Evolutionary conservation across 1,140 invertebrate species (phyloP), one percentile per base, ranked within the genome.

Genomic region (Eurosta solidaginis): DNA sequence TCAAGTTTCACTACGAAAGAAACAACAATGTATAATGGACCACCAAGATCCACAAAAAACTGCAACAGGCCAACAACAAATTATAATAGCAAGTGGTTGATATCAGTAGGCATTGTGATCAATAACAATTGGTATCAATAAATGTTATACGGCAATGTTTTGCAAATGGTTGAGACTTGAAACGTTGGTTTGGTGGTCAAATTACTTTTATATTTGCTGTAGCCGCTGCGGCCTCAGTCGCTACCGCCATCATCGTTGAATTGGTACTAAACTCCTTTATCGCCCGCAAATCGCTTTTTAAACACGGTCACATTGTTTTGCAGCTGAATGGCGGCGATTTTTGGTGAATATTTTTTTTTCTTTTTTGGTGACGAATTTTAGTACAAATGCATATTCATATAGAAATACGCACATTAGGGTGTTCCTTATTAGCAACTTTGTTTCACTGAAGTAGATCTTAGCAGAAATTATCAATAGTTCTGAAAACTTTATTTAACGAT

Each of bases 241-340:
- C n/a, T n/a, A n/a, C n/a, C n/a, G n/a, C n/a, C n/a, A n/a, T n/a
- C n/a, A n/a, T n/a, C n/a, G n/a, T n/a, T n/a, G n/a, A n/a, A n/a
- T n/a, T 27, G 36, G 4, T 29, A 68, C 36, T 68, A 68, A 68
- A 68, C 40, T 68, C 59, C n/a, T 68, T 68, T 68, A 68, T 68
- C 59, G 33, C 59, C 59, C 59, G 59, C 59, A 68, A 68, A 68
- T 68, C 59, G 59, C 33, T 68, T 68, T 68, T 68, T 68, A 68
- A 68, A n/a, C n/a, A 68, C 33, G 33, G 7, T 40, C 33, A n/a
- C 59, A 68, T 68, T 68, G 33, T 68, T 2, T 3, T 54, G 33
- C 7, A 25, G 33, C n/a, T 68, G 17, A 68, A 9, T 68, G 36
- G 4, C 59, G 59, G 59, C 36, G 12, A 22, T 9, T 25, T 52